Evolutionary conservation across 2,113 vertebrate genomes (phyloP).

Genomic region (Heterochromis multidens): DNA sequence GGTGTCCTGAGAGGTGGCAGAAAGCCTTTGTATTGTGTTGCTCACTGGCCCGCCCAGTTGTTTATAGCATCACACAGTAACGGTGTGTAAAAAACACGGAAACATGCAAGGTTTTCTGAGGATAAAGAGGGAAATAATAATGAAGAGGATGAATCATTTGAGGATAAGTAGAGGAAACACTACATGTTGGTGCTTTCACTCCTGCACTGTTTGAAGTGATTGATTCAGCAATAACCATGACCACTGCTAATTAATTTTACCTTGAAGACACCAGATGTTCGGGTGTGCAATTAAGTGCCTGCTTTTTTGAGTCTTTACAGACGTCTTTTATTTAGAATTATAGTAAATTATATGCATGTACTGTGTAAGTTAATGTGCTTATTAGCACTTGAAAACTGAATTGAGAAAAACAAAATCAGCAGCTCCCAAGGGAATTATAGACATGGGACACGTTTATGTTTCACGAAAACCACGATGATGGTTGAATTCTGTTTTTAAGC

Average conservation of each 20-base stretch:
- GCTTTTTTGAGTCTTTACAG: background rate
- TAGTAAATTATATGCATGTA: background rate
- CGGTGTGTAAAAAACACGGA: background rate
- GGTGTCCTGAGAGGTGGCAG: slow-evolving; percentile 2
- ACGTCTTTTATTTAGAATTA: background rate
- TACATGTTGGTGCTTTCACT: background rate
- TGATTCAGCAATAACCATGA: background rate
- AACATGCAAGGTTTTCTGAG: background rate
- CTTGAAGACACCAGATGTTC: background rate
- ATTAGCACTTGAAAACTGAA: background rate
- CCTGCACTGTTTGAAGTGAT: background rate
- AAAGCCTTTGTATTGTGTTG: background rate
- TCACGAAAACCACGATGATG: background rate
- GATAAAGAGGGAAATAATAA: background rate
- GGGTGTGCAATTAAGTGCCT: background rate
- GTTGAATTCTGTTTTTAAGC: background rate
- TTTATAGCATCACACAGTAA: background rate
- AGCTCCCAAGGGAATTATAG: background rate
- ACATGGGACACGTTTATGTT: background rate
- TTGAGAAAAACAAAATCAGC: background rate
- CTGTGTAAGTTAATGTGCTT: background rate
- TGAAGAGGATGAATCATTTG: background rate
- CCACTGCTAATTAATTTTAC: slow-evolving; percentile 1
- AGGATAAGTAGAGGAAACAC: background rate
- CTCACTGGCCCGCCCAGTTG: background rate